Percentiles rank a stretch among this genome's conserved stretches.
Evolutionary conservation across 2,888 invertebrate genomes (phyloP).

Genomic region (Andrena marginata): DNA sequence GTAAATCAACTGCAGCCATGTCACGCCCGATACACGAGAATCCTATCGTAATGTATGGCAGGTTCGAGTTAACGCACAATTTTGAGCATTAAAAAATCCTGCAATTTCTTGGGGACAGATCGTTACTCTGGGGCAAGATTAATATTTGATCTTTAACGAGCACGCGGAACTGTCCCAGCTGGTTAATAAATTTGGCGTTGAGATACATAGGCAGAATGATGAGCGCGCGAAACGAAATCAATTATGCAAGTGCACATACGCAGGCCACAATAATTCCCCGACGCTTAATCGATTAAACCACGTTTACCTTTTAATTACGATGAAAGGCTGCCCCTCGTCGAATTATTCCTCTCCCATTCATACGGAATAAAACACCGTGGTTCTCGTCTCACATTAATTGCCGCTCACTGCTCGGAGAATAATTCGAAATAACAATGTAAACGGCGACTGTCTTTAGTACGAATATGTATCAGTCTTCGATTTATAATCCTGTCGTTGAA

Average conservation of each 20-base stretch:
- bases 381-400: background rate
- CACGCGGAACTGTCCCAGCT: too few species aligned
- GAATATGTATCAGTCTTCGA: too few species aligned
- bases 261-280: background rate
- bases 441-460: background rate
- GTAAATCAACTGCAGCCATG: background rate
- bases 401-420: too few species aligned
- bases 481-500: background rate
- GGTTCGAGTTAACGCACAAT: too few species aligned
- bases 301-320: conserved; percentile 13
- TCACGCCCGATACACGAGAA: too few species aligned
- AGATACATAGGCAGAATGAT: background rate
- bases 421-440: too few species aligned
- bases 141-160: too few species aligned
- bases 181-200: too few species aligned
- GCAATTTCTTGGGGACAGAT: too few species aligned
- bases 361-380: background rate
- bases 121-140: too few species aligned
- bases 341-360: background rate
- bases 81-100: too few species aligned
- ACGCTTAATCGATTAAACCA: background rate
- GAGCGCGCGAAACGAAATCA: background rate
- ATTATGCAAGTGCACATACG: background rate
- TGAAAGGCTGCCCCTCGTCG: background rate
- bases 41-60: too few species aligned